These are phyloP conservation scores for Thunnus thynnus DNA, from an alignment of 2,113 vertebrate genomes.

Conservation along the genomic window DNA sequence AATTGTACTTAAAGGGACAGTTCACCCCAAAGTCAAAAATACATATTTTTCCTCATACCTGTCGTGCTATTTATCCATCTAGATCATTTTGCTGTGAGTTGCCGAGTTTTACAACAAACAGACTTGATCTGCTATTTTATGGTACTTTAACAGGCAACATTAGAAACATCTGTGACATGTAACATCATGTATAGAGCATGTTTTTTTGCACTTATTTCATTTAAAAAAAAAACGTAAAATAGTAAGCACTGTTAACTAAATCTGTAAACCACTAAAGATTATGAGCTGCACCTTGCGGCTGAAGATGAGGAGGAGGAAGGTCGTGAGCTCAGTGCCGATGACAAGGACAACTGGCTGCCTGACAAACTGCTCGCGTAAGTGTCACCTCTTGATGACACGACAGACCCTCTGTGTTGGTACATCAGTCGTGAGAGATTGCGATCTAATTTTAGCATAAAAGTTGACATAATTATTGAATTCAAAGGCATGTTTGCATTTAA, in stretches of 20 bases:
- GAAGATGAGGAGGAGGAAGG: slow-evolving; percentile 64
- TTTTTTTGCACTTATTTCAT: no score
- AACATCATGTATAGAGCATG: no score
- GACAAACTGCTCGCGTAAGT: slow-evolving; percentile 55
- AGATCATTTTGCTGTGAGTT: no score
- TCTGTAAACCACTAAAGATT: neutral
- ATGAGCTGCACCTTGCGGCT: slow-evolving; percentile 53
- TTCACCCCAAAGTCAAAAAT: no score
- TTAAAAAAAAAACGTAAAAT: no score
- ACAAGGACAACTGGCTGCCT: slow-evolving; percentile 56
- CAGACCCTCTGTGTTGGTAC: slow-evolving; percentile 38
- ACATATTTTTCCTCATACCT: no score
- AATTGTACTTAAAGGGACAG: no score
- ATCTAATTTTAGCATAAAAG: slow-evolving; percentile 39
- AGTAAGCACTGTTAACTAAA: neutral
- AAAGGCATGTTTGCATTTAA: neutral
- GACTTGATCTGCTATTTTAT: neutral
- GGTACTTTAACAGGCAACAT: neutral
- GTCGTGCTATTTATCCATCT: no score
- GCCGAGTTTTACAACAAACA: neutral
- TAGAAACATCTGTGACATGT: neutral
- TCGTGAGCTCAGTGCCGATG: slow-evolving; percentile 62
- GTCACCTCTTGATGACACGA: slow-evolving; percentile 47
- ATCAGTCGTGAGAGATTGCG: slow-evolving; percentile 31
- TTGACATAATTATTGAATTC: neutral